Evolutionary conservation across 2,797 vertebrate genomes (phyloP).

Genomic region (Tadarida brasiliensis): DNA sequence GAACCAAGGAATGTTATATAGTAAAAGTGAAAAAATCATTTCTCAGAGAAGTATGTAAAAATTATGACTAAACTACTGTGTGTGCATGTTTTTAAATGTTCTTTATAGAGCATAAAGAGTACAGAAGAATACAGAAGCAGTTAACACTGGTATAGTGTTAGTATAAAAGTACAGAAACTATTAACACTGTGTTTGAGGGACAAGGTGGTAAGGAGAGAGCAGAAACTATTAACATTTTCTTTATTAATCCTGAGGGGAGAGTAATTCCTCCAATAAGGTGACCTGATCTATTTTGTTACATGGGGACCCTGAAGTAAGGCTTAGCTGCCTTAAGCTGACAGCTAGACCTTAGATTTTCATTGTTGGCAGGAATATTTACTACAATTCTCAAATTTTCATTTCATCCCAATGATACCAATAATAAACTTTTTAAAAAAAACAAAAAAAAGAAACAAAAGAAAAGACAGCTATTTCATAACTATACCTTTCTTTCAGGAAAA

Average conservation of each 20-base stretch:
- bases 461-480: neutral
- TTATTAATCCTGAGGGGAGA: neutral
- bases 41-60: conserved; percentile 45
- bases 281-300: neutral
- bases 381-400: conserved; percentile 26
- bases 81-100: neutral
- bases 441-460: neutral
- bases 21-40: neutral
- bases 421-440: neutral
- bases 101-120: neutral
- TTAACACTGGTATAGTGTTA: neutral
- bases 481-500: neutral
- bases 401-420: conserved; percentile 1
- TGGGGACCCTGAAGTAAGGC: neutral
- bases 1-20: neutral
- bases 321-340: neutral
- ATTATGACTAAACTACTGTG: neutral
- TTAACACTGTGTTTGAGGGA: neutral
- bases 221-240: neutral
- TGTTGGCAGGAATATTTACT: conserved; percentile 18
- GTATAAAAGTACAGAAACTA: neutral
- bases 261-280: conserved; percentile 32
- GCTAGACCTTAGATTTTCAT: neutral
- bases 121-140: neutral
- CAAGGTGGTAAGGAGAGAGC: neutral